phyloP scores from a whole-genome alignment of 2,113 vertebrate species.

The Butastur rufipennis region DNA sequence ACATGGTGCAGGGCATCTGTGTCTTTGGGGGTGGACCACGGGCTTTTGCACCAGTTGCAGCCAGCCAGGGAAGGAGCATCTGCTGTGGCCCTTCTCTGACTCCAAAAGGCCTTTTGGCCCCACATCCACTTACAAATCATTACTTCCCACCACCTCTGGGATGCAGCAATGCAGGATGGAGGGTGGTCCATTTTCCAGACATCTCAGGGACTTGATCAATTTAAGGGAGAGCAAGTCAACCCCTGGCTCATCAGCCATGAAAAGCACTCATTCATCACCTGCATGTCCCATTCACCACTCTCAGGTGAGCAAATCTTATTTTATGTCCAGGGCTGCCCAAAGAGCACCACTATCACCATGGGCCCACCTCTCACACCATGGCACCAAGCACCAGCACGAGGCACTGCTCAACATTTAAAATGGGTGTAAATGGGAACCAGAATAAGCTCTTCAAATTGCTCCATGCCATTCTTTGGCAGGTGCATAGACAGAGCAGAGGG shows the following conservation, averaged over 20 bases:
- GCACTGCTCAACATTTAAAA: background rate
- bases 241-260: background rate
- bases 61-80: background rate
- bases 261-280: background rate
- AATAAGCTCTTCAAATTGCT: background rate
- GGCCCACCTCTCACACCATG: background rate
- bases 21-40: background rate
- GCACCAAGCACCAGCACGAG: background rate
- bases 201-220: background rate
- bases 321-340: background rate
- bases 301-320: background rate
- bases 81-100: background rate
- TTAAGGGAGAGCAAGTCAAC: background rate
- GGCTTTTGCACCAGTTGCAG: background rate
- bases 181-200: background rate
- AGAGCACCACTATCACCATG: background rate
- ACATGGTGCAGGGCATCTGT: fast-evolving
- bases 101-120: background rate
- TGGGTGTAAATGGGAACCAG: background rate
- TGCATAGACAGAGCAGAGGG: background rate
- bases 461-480: background rate
- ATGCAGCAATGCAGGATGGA: background rate
- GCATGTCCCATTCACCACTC: background rate
- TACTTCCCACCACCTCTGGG: background rate
- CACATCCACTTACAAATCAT: background rate